Base-by-base conservation (phyloP, 2,797 vertebrate genomes). In the Pipistrellus pygmaeus region DNA sequence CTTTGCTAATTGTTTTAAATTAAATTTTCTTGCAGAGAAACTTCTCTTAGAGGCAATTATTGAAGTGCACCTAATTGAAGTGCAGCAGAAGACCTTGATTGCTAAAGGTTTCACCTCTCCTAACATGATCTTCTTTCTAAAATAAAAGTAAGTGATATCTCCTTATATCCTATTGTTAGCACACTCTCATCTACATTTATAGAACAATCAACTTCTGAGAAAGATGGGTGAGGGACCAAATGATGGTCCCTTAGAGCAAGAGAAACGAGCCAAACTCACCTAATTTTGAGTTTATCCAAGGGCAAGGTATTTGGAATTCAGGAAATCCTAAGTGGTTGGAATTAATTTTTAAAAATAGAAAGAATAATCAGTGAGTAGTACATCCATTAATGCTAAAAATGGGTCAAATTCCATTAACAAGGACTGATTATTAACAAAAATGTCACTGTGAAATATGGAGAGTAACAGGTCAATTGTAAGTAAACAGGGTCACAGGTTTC, bases 61-160 rank as follows among this genome's bases (percentile, higher is more conserved):
- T 80, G 41, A 93, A 97, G 41, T 97, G 46, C 53, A 95, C 46
- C 93, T 93, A 95, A 97, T 96, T 93, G 93, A 95, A 94, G 18
- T 89, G 62, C 97, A 51, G 12, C 10, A 89, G 85, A 91, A 93
- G 97, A 93, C 57, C 4, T 77, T 97, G 82, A 30, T 23, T 96
- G 48, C 93, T 98, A 90, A 93, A 92, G 27, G 44, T 53, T 41
- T 95, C 96, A 96, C 83, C 23, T 95, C 91, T 96, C 81, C 76
- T 97, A 97, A 96, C 95, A 94, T 10, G 48, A 94, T 96, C 1
- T 95, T 89, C 6, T 92, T 97, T 96, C 77, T 44, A 75, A 95
- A 97, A 95, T 25, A 90, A 95, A 95, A 93, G 35, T 41, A 89
- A 97, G 90, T 71, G 57, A 9, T 7, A 60, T 80, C 14, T 88